Conservation (phyloP, 2,113 vertebrate genomes). For the Myrmophylax atrothorax region DNA sequence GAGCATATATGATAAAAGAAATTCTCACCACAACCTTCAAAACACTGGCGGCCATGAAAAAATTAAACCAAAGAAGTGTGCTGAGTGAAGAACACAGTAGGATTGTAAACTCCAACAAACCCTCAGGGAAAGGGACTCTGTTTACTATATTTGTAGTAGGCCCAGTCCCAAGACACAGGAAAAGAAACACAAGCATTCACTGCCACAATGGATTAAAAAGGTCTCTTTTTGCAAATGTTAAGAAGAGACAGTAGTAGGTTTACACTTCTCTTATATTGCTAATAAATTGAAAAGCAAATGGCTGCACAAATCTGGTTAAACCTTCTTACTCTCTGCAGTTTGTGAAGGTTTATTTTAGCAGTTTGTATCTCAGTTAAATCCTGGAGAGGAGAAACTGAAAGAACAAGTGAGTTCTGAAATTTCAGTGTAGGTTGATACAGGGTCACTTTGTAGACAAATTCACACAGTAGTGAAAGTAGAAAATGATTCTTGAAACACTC, state of each 20-base stretch:
- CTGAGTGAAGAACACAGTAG: not conserved
- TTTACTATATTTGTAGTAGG: not conserved
- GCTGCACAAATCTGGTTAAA: not conserved
- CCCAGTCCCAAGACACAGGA: not conserved
- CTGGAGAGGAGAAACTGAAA: not conserved
- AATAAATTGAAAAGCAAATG: not conserved
- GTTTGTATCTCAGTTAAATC: not conserved
- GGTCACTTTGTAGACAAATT: not conserved
- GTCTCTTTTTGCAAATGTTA: not conserved
- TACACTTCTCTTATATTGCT: not conserved
- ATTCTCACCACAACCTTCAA: not conserved
- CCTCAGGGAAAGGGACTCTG: not conserved
- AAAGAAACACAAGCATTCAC: not conserved
- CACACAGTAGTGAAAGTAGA: not conserved
- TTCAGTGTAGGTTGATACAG: not conserved
- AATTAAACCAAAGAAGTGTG: not conserved
- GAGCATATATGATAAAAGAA: not conserved
- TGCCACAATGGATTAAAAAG: not conserved
- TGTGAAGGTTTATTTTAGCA: not conserved
- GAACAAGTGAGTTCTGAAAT: not conserved
- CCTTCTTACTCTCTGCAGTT: not conserved
- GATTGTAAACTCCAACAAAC: not conserved
- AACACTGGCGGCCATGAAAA: not conserved
- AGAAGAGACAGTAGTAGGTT: not conserved
- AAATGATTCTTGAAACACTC: not conserved